phyloP scores from a whole-genome alignment of 2,888 invertebrate genomes.

The Geophilus truncorum region DNA sequence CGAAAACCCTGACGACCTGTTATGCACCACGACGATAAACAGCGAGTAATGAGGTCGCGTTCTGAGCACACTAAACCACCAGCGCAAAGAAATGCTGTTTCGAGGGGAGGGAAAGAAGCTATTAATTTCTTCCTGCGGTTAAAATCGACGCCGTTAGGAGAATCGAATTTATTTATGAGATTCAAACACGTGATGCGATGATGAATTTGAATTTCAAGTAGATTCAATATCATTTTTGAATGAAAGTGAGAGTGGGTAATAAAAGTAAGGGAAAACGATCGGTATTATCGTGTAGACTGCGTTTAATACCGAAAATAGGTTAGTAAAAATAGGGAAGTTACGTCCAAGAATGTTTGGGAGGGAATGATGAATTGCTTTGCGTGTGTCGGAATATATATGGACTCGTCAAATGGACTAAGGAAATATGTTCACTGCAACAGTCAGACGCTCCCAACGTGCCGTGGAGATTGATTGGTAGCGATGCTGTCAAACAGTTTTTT shows the following conservation, averaged over 20 bases:
- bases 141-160: background rate
- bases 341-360: background rate
- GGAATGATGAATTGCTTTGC: background rate
- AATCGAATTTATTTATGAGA: background rate
- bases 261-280: background rate
- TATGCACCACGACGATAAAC: constrained; percentile 15
- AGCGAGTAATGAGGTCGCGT: constrained; percentile 22
- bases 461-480: constrained; percentile 18
- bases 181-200: background rate
- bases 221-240: background rate
- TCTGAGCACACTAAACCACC: background rate
- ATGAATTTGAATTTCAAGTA: background rate
- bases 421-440: background rate
- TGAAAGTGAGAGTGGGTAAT: background rate
- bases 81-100: background rate
- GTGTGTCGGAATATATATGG: background rate
- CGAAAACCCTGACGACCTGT: background rate
- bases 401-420: background rate
- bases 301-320: background rate
- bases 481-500: background rate
- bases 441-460: background rate
- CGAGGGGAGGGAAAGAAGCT: background rate
- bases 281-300: background rate
- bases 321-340: background rate
- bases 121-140: background rate